phyloP scores from a whole-genome alignment of 2,113 vertebrate genomes.

The Epinephelus cyanopodus region DNA sequence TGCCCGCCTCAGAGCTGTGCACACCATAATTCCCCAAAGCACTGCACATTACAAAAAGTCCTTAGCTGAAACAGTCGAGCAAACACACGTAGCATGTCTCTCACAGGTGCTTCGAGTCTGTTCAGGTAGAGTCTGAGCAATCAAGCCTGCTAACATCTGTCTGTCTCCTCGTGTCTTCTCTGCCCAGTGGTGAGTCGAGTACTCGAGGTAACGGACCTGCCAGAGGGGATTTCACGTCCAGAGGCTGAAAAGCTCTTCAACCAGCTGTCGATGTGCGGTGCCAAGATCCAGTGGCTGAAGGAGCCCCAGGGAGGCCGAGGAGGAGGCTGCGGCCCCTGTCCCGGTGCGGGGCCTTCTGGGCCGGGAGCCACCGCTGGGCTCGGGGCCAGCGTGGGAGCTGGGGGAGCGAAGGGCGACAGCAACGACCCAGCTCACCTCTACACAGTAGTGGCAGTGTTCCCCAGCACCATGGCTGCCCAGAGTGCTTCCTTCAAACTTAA shows the following conservation, averaged over 20 bases:
- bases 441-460: constrained; percentile 98
- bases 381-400: constrained; percentile 63
- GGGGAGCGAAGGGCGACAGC: constrained; percentile 81
- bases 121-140: neutral
- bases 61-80: neutral
- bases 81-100: neutral
- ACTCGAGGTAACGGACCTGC: constrained; percentile 96
- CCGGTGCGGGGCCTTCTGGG: constrained; percentile 46
- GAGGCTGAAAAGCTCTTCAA: constrained; percentile 98
- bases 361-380: constrained; percentile 35
- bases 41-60: neutral
- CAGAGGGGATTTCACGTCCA: constrained; percentile 95
- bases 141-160: neutral
- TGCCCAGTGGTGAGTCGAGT: constrained; percentile 92
- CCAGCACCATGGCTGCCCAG: constrained; percentile 95
- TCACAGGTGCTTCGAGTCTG: neutral
- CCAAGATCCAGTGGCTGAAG: constrained; percentile 99
- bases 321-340: constrained; percentile 66
- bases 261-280: constrained; percentile 95
- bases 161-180: neutral
- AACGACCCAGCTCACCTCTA: constrained; percentile 96
- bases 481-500: constrained; percentile 98
- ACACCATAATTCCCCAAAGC: neutral
- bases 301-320: constrained; percentile 88
- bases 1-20: neutral